Evolutionary conservation across 2,888 invertebrate species (phyloP), one percentile per base, ranked within the genome.

Genomic region (Erebia palarica): DNA sequence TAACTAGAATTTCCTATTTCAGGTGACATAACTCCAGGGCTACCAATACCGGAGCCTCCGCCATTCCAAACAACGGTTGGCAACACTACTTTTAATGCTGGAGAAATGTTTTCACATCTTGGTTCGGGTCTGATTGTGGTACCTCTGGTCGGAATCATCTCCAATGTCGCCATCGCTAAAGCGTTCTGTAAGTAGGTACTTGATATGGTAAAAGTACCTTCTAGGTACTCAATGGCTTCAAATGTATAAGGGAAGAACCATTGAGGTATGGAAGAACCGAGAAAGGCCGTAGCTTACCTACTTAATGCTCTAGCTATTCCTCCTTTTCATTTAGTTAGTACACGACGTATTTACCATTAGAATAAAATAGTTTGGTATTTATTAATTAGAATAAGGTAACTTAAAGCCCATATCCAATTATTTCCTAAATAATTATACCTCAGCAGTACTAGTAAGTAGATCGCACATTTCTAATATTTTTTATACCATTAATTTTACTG

Each of bases 91-190:
- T 88, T 91, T 57, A 84, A 84, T 0, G 93, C 95, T 21, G 79
- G 84, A 0, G 94, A 94, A 1, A 95, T 96, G 94, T 79, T 94
- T 0, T 85, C 94, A 70, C 94, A 95, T 79, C 90, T 97, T 65
- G 96, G 96, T 0, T 90, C 94, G 51, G 96, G 97, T 0, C 89
- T 97, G 51, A 79, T 95, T 27, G 94, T 97, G 4, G 95, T 97
- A 2, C 97, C 97, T 0, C 85, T 97, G 36, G 94, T 97, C 36
- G 96, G 96, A 1, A 95, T 97, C 70, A 94, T 97, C 63, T 96
- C 96, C 66, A 96, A 96, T 77, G 95, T 97, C 57, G 97, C 97
- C 3, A 97, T 97, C 75, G 97, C 96, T n/a, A 97, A 97, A 88
- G 96, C 96, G 69, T 97, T 97, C 86, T 95, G 97, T 97, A 91